Conservation (phyloP, 2,113 vertebrate genomes). For the Ursus arctos region DNA sequence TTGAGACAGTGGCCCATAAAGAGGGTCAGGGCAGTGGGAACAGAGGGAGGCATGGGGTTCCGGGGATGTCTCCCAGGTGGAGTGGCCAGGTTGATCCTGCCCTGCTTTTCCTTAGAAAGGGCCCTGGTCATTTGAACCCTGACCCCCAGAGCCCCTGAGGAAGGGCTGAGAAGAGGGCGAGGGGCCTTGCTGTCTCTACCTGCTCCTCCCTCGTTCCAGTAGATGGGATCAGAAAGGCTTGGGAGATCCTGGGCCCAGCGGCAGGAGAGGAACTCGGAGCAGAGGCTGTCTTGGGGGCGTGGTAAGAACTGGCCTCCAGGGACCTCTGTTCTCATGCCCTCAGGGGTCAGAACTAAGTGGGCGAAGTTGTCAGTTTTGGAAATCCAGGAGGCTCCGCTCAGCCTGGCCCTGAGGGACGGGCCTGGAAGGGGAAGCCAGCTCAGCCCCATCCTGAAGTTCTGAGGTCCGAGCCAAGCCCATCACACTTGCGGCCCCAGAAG, state of each 20-base stretch:
- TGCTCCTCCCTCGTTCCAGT: neutral
- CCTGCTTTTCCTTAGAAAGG: neutral
- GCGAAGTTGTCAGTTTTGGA: neutral
- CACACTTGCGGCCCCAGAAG: neutral
- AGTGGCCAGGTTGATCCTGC: neutral
- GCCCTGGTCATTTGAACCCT: neutral
- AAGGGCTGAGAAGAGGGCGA: neutral
- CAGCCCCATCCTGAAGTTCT: neutral
- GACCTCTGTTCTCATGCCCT: constrained; percentile 72
- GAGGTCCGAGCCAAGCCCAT: neutral
- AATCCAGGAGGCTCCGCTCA: neutral
- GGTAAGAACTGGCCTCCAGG: neutral
- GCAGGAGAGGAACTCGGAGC: neutral
- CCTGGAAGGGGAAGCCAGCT: neutral
- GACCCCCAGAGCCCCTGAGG: neutral
- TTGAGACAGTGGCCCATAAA: neutral
- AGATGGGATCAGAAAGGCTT: neutral
- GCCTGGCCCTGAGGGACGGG: neutral
- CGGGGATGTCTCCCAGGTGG: neutral
- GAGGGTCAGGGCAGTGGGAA: neutral
- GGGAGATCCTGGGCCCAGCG: neutral
- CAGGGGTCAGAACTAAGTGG: constrained; percentile 56
- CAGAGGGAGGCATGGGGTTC: no score
- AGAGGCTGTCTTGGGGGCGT: neutral
- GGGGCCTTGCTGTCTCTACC: neutral